Evolutionary conservation across 2,888 invertebrate genomes (phyloP), one percentile per base, ranked within the genome.

Genomic region (Dynastes tityus): DNA sequence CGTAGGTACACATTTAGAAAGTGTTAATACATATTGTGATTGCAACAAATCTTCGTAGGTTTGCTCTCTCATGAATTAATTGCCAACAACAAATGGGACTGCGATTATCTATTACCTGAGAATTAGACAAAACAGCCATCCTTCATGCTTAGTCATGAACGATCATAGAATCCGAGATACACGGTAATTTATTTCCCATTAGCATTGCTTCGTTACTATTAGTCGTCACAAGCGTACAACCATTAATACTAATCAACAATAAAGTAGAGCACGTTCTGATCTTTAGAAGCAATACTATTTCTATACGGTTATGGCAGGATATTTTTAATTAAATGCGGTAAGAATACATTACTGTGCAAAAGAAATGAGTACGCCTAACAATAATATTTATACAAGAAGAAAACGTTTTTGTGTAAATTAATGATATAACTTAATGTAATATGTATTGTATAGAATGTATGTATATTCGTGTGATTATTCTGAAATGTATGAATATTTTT

Each of bases 121-220:
- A 65, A 65, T 40, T 65, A n/a, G 37, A 40, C 65, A 65, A 40
- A 65, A 45, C 45, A 65, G 22, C 65, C 8, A 32, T 37, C 37
- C 5, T 65, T 65, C 40, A 65, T 4, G 65, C 40, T 65, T 9
- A 13, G 40, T 40, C 40, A 8, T 9, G 65, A 40, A 16, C 40
- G 40, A 65, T 65, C 40, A 40, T 13, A 40, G 65, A 65, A 40
- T 40, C 40, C 65, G 40, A 51, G 70, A 53, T 70, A 37, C 11
- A 5, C 27, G 37, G 37, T 64, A 51, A 70, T 70, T 70, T 70
- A 51, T 70, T 70, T 70, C 51, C 53, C 70, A 70, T 70, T 70
- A 70, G 53, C 70, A n/a, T 45, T 40, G 37, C 65, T 65, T 40
- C 37, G 22, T 22, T 22, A 22, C 22, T 22, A 65, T 65, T 65